phyloP scores from a whole-genome alignment of 2,113 vertebrate species.

The Artemisiospiza belli region DNA sequence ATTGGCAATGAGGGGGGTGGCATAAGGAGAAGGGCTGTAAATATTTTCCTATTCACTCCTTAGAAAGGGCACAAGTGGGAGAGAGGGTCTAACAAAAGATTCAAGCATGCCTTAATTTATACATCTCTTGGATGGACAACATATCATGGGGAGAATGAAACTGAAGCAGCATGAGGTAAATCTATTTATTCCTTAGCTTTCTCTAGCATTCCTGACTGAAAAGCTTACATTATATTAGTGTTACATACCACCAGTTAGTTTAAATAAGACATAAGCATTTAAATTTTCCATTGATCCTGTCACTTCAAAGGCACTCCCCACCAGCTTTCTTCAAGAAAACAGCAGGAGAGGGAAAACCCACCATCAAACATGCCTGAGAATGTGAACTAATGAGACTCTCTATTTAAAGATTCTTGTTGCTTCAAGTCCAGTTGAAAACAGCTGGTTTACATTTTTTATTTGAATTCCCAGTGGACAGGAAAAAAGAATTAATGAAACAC shows the following conservation, averaged over 20 bases:
- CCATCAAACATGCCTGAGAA: constrained; percentile 6
- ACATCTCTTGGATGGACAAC: neutral
- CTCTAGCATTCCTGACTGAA: constrained; percentile 22
- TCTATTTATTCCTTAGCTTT: constrained; percentile 38
- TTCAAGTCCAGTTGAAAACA: constrained; percentile 18
- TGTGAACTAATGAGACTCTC: neutral
- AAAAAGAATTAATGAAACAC: neutral
- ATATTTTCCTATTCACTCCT: neutral
- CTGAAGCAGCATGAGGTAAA: constrained; percentile 50
- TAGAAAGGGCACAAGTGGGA: no score
- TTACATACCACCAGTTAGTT: constrained; percentile 33
- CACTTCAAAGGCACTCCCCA: constrained; percentile 43
- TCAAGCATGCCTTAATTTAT: constrained; percentile 36
- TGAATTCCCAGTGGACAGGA: neutral
- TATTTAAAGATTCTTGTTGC: neutral
- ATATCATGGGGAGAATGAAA: neutral
- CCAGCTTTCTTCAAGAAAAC: constrained; percentile 17
- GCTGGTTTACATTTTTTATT: neutral
- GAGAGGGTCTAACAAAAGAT: constrained; percentile 50
- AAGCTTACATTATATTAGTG: constrained; percentile 45
- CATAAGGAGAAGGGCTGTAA: neutral
- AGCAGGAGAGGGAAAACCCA: constrained; percentile 26
- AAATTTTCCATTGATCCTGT: constrained; percentile 42
- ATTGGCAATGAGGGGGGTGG: neutral
- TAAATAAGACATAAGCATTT: constrained; percentile 43